phyloP scores from a whole-genome alignment of 2,113 vertebrate species.

The Peucedramus taeniatus region DNA sequence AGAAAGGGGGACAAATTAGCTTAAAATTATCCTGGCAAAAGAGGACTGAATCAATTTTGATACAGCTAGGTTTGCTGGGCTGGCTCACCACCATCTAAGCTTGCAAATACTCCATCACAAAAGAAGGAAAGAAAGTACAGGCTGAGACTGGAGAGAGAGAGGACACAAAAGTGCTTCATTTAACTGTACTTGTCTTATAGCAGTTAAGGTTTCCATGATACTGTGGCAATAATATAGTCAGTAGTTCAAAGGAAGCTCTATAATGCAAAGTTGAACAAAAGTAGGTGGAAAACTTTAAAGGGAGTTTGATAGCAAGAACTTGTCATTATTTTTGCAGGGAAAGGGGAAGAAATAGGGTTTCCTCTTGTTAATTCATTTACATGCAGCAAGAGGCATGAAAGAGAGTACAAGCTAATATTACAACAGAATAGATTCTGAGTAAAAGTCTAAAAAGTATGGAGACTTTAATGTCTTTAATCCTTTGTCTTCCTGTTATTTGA shows the following conservation, averaged over 20 bases:
- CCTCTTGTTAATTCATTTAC: not conserved
- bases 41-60: not conserved
- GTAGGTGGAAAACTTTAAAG: not conserved
- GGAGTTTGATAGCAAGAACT: not conserved
- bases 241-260: not conserved
- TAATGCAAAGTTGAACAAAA: not conserved
- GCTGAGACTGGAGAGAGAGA: not conserved
- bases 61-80: not conserved
- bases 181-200: not conserved
- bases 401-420: not conserved
- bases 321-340: not conserved
- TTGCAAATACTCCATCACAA: not conserved
- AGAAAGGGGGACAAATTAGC: not conserved
- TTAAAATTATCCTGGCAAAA: not conserved
- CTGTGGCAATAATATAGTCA: not conserved
- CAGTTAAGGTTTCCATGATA: not conserved
- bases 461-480: not conserved
- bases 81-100: not conserved
- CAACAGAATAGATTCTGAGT: not conserved
- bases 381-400: not conserved
- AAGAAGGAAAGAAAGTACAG: not conserved
- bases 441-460: not conserved
- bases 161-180: not conserved
- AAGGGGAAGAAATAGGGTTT: not conserved
- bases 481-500: not conserved